phyloP scores from a whole-genome alignment of 2,113 vertebrate genomes.

The Amia ocellicauda region DNA sequence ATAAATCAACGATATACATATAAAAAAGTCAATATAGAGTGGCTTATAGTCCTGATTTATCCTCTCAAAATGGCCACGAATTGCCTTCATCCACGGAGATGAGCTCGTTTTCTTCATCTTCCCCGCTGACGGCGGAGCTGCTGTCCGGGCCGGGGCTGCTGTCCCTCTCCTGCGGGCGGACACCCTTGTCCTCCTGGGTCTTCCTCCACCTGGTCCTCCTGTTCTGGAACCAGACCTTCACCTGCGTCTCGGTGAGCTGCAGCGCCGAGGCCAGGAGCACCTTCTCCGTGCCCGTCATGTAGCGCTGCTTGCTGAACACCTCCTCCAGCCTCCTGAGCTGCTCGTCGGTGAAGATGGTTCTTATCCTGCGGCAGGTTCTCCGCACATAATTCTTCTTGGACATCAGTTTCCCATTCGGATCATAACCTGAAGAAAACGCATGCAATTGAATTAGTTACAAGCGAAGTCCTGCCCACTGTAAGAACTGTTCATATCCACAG shows the following conservation, averaged over 20 bases:
- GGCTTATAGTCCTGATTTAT: background rate
- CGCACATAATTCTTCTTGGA: slow-evolving; percentile 15
- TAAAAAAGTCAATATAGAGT: too few relatives aligned
- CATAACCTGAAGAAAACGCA: slow-evolving; percentile 12
- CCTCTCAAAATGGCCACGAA: slow-evolving; percentile 8
- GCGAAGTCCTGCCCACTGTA: too few relatives aligned
- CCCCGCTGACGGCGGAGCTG: too few relatives aligned
- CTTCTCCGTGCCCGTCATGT: slow-evolving; percentile 42
- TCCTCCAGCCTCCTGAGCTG: slow-evolving; percentile 42
- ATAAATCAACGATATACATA: too few relatives aligned
- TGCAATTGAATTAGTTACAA: background rate
- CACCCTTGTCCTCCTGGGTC: slow-evolving; percentile 29
- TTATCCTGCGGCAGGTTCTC: slow-evolving; percentile 32
- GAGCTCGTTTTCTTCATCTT: background rate
- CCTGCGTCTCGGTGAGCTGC: slow-evolving; percentile 42
- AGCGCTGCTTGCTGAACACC: slow-evolving; percentile 40
- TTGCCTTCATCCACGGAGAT: slow-evolving; percentile 20
- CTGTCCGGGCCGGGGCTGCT: too few relatives aligned
- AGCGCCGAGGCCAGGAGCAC: slow-evolving; percentile 37
- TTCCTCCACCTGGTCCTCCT: slow-evolving; percentile 43
- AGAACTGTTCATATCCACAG: too few relatives aligned
- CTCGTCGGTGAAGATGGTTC: slow-evolving; percentile 41
- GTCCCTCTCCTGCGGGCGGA: slow-evolving; percentile 19
- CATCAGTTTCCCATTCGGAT: slow-evolving; percentile 5
- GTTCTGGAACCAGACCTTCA: too few relatives aligned